Base-by-base conservation (phyloP, 2,888 invertebrate genomes). In the Pandemis corylana region DNA sequence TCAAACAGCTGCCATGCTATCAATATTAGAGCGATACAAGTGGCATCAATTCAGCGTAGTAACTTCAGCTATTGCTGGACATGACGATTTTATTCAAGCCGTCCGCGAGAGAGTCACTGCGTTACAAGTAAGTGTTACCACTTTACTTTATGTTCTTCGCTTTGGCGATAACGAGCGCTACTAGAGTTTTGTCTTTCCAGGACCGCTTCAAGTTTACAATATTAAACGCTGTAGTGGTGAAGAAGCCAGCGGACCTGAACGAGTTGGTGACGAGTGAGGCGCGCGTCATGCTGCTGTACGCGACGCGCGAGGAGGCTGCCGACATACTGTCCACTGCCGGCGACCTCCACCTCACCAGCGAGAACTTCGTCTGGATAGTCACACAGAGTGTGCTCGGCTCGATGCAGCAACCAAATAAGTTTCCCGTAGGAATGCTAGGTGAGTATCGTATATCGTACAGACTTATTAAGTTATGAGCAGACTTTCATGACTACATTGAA, bases 11-110 rank as follows among this genome's bases (percentile, higher is more conserved):
- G 99, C 99, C 72, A 99, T 99, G 98, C 92, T 99, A 83, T 98
- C 98, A 87, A 98, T 99, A 85, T 94, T 99, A 85, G 97, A 98
- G 90, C 96, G 99, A 81, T 99, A 99, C 95, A 98, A 98, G 92
- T 99, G 99, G 99, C 98, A 98, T 87, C 98, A 98, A 89, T 98
- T 99, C 93, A 97, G 98, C 81, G 97, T 99, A 79, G 98, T 99
- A 77, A 98, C 98, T 66, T 98, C 98, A 77, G 97, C 98, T 85
- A 98, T 98, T 80, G 98, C 98, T 75, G 99, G 99, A 3, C 98
- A 99, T 90, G 98, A 98, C 87, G 98, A 99, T 90, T 99, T 99
- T 92, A 97, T 99, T 81, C 98, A 98, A 91, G 98, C 98, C 70
- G 97, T 99, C 75, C 95, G 98, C 74, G 98, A 98, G 90, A 95